Percentiles rank a stretch among this genome's conserved stretches.
Evolutionary conservation across 1,140 invertebrate species (phyloP).

Genomic region (Tetramorium alpestre): DNA sequence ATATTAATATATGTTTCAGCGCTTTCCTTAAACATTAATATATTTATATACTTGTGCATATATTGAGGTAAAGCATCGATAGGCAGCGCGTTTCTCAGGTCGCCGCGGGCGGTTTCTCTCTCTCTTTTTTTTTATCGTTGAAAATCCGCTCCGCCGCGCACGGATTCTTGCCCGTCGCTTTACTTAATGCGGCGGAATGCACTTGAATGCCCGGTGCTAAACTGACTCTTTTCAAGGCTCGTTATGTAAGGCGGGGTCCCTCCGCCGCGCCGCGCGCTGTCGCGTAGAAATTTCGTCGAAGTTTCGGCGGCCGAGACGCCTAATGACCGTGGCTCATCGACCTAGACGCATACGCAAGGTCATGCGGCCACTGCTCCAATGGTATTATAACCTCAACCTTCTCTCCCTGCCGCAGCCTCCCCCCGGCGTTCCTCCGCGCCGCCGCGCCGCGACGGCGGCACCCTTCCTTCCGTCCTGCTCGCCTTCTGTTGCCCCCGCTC

Average conservation of each 20-base stretch:
- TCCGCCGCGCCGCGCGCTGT: background rate
- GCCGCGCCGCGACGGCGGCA: slow-evolving; percentile 50
- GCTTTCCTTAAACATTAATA: background rate
- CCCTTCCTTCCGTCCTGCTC: slow-evolving; percentile 57
- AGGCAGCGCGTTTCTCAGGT: background rate
- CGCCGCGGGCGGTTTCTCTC: background rate
- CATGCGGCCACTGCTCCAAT: slow-evolving; percentile 75
- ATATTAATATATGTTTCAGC: background rate
- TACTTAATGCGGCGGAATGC: slow-evolving; percentile 14
- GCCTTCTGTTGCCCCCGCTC: slow-evolving; percentile 31
- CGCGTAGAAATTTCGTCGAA: slow-evolving; percentile 61
- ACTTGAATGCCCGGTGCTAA: slow-evolving; percentile 25
- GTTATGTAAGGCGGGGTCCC: slow-evolving; percentile 49
- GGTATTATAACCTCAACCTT: slow-evolving; percentile 75
- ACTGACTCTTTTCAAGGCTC: background rate
- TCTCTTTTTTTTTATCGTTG: background rate
- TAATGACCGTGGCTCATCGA: slow-evolving; percentile 75
- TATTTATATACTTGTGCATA: background rate
- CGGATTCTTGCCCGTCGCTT: background rate
- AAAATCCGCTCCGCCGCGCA: background rate
- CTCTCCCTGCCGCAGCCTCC: slow-evolving; percentile 44
- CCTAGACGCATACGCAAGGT: slow-evolving; percentile 76
- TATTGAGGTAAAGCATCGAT: background rate
- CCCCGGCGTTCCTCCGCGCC: background rate
- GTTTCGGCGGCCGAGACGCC: slow-evolving; percentile 56